phyloP scores from a whole-genome alignment of 2,797 vertebrate genomes.

The Myotis planiceps region DNA sequence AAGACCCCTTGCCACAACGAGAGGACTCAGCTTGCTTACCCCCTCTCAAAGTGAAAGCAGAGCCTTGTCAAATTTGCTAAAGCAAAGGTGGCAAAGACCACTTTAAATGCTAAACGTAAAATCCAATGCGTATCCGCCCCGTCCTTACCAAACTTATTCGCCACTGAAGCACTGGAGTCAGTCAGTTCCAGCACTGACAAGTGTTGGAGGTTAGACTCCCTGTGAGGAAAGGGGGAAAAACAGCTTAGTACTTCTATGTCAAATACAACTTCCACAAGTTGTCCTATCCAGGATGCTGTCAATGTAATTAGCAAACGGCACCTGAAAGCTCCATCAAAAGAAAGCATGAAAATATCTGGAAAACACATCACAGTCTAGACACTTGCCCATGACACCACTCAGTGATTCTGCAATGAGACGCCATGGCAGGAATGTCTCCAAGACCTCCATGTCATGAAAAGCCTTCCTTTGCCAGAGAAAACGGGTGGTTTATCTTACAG shows the following conservation, averaged over 20 bases:
- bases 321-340: not conserved
- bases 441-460: not conserved
- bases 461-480: not conserved
- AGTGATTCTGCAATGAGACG: not conserved
- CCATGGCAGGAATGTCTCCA: not conserved
- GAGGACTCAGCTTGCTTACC: not conserved
- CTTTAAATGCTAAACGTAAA: not conserved
- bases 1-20: not conserved
- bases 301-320: not conserved
- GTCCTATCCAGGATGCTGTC: not conserved
- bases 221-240: slow-evolving; percentile 81
- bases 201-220: slow-evolving; percentile 96
- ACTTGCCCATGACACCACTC: too few relatives aligned
- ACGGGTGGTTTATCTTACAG: not conserved
- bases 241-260: not conserved
- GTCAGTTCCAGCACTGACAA: slow-evolving; percentile 94
- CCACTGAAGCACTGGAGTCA: slow-evolving; percentile 87
- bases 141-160: slow-evolving; percentile 89
- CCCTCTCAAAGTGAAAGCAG: not conserved
- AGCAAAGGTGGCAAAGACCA: not conserved
- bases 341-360: not conserved
- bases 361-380: not conserved
- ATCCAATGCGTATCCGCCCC: not conserved
- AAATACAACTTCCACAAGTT: not conserved
- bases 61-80: not conserved